A percentile compares a stretch with the other conserved stretches of the same genome.
These are phyloP conservation scores for Mixornis gularis DNA, from an alignment of 2,113 vertebrate species.

Conservation along the genomic window DNA sequence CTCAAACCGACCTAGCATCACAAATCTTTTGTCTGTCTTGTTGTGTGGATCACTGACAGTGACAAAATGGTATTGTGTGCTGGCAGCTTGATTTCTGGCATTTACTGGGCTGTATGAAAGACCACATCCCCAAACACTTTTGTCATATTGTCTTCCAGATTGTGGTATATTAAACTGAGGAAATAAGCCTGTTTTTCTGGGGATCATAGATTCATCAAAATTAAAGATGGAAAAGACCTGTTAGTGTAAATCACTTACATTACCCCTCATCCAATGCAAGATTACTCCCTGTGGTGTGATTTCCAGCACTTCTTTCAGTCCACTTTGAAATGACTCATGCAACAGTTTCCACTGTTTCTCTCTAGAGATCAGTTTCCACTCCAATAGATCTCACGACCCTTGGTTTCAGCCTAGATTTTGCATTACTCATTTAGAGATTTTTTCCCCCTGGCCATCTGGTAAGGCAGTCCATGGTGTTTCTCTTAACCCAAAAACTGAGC, in stretches of 20 bases:
- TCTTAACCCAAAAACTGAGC: neutral
- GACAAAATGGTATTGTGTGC: slow-evolving; percentile 3
- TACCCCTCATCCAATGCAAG: neutral
- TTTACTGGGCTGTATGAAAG: slow-evolving; percentile 1
- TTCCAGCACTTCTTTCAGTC: slow-evolving; percentile 19
- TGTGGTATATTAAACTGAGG: slow-evolving; percentile 18
- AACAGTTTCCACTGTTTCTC: slow-evolving; percentile 41
- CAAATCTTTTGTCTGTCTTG: neutral
- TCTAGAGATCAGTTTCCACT: neutral
- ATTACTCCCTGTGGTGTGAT: slow-evolving; percentile 18
- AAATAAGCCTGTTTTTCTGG: slow-evolving; percentile 4
- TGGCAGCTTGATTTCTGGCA: slow-evolving; percentile 30
- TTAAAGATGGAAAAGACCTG: slow-evolving; percentile 45
- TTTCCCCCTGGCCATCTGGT: neutral
- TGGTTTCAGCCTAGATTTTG: slow-evolving; percentile 31
- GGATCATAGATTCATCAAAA: slow-evolving; percentile 34
- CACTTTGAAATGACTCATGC: slow-evolving; percentile 45
- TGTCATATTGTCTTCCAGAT: slow-evolving; percentile 26
- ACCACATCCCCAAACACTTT: slow-evolving; percentile 31
- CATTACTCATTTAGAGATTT: neutral
- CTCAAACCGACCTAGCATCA: fast-evolving
- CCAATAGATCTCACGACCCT: neutral
- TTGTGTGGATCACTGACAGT: neutral
- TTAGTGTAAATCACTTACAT: slow-evolving; percentile 31
- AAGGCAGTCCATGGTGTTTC: neutral